Evolutionary conservation across 2,888 invertebrate genomes (phyloP).

Genomic region (Scaptomyza cyrtandrae): DNA sequence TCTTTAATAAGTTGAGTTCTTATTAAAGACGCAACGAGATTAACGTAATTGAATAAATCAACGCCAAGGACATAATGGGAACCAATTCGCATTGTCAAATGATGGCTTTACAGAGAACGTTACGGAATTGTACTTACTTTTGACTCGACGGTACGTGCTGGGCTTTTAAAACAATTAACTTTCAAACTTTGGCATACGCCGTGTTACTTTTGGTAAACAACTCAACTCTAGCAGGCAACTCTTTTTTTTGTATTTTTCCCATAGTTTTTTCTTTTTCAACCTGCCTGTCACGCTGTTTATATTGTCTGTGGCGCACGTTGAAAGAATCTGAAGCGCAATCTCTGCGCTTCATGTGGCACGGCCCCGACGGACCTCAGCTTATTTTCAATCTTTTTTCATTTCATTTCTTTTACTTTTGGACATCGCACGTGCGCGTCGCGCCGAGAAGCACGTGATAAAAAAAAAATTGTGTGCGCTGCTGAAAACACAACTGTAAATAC

Average conservation of each 20-base stretch:
- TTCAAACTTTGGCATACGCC: slow-evolving; percentile 54
- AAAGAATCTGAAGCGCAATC: slow-evolving; percentile 63
- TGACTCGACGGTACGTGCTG: slow-evolving; percentile 48
- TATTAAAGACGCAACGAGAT: slow-evolving; percentile 54
- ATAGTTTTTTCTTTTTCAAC: slow-evolving; percentile 5
- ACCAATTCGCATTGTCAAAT: slow-evolving; percentile 8
- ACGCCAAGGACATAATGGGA: slow-evolving; percentile 15
- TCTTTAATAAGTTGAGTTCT: slow-evolving; percentile 46
- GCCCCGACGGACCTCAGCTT: slow-evolving; percentile 52
- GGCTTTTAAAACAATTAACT: slow-evolving; percentile 75
- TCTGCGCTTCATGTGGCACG: slow-evolving; percentile 51
- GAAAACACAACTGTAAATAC: slow-evolving; percentile 74
- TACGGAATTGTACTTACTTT: slow-evolving; percentile 32
- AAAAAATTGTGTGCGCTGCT: slow-evolving; percentile 51
- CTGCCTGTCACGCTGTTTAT: slow-evolving; percentile 60
- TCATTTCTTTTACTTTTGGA: slow-evolving; percentile 18
- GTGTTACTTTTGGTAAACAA: slow-evolving; percentile 45
- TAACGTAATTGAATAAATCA: slow-evolving; percentile 65
- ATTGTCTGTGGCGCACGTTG: slow-evolving; percentile 52
- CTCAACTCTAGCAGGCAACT: slow-evolving; percentile 35
- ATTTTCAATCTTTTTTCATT: slow-evolving; percentile 58
- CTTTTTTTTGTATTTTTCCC: slow-evolving; percentile 5
- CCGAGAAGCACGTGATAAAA: slow-evolving; percentile 55
- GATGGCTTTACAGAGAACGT: neutral
- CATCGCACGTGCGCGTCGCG: slow-evolving; percentile 53